Conservation (phyloP, 2,797 vertebrate genomes). For the Smutsia temminckii region DNA sequence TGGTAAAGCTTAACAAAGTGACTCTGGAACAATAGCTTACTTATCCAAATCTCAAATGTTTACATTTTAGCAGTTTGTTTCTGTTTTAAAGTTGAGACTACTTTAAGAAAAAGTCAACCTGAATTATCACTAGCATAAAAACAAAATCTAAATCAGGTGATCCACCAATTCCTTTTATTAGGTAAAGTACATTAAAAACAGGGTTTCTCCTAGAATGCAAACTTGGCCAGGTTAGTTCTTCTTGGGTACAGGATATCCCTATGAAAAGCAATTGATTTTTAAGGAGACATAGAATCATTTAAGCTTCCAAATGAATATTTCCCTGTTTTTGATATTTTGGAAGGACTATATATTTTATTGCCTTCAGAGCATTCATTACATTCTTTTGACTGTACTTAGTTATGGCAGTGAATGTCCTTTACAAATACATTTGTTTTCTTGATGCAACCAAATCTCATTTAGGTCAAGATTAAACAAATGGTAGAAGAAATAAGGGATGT, state of each 20-base stretch:
- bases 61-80: constrained; percentile 46
- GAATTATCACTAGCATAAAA: constrained; percentile 43
- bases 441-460: background rate
- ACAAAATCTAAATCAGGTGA: background rate
- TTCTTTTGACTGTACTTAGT: background rate
- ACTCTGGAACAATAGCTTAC: constrained; percentile 52
- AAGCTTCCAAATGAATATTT: constrained; percentile 13
- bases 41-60: constrained; percentile 45
- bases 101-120: constrained; percentile 47
- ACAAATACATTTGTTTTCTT: background rate
- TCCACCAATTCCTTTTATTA: constrained; percentile 40
- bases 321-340: background rate
- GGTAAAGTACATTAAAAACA: constrained; percentile 4
- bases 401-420: background rate
- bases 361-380: background rate
- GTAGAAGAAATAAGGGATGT: background rate
- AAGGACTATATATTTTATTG: constrained; percentile 6
- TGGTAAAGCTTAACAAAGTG: background rate
- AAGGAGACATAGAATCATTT: background rate
- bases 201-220: background rate
- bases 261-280: background rate
- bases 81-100: constrained; percentile 59
- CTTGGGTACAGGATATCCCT: constrained; percentile 27
- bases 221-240: constrained; percentile 22
- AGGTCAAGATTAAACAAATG: background rate